Evolutionary conservation across 2,888 invertebrate species (phyloP), one percentile per base, ranked within the genome.

Genomic region (Sarcophaga rosellei): DNA sequence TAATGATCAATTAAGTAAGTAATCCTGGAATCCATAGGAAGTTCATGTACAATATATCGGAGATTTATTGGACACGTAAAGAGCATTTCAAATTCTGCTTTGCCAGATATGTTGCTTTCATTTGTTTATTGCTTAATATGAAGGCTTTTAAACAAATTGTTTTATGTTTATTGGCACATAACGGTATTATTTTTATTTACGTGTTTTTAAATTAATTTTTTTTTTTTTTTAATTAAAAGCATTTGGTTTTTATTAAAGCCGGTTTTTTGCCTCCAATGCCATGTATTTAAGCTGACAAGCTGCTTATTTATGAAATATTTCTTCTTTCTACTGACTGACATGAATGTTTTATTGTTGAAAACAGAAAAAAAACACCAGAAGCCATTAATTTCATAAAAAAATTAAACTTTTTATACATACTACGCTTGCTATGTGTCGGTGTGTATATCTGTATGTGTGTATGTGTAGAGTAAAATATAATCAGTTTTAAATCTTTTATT

Each of bases 251-350:
- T 53, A 15, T 53, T 53, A 53, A 53, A 35, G 35, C 35, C 35
- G 2, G 35, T 3, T 2, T 8, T 17, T 53, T 53, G 68, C n/a
- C 11, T 21, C 4, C 62, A 20, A 1, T 53, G 17, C 17, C 53
- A 12, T 53, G 53, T 62, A 45, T 47, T 74, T 17, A 74, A 74
- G 74, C 74, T 74, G 74, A 63, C 62, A 74, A 74, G 74, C 74
- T 45, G 62, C 62, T 74, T 63, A 62, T 73, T 62, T 62, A 57
- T 25, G 44, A 74, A 44, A 73, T 73, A 15, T 44, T 63, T 63
- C 21, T 12, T 65, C 15, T n/a, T 53, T 35, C 8, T 35, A 3
- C 35, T 35, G 61, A 61, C 45, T 74, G 62, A 17, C 62, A 45
- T 21, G 23, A 20, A 21, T 45, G 73, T 21, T 62, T 21, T 44